Base-by-base conservation (phyloP, 1,140 invertebrate species). In the Lutraria rhynchaena region DNA sequence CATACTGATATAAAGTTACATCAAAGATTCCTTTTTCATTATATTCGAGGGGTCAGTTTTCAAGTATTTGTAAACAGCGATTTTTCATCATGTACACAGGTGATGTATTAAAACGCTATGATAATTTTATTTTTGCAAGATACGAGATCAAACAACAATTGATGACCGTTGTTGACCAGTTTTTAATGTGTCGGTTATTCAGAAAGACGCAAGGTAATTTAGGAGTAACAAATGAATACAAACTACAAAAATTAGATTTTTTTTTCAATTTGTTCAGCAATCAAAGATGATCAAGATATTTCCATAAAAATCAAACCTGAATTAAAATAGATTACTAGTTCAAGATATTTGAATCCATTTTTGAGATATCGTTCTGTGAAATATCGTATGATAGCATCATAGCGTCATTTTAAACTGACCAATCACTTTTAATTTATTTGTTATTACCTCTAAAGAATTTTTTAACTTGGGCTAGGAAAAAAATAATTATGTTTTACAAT, bases 81-180 rank as follows among this genome's bases (percentile, higher is more conserved):
- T 65, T 61, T 61, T 35, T 65, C 61, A 3, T 29, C 29, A 22
- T 9, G n/a, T 44, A 15, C 37, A 44, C 61, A 65, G 61, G 61
- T 65, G 61, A 65, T 65, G 46, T 44, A 65, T 65, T 65, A 65
- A 65, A 65, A 65, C 5, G 35, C 61, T 65, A 65, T 65, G 61
- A 65, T 65, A 41, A 65, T 65, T 65, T 65, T 65, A n/a, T n/a
- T 31, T 37, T 65, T 41, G 61, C 61, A 65, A 65, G 61, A 44
- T 44, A 13, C n/a, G 1, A 65, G 61, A 65, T 65, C 31, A 65
- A 65, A 65, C 31, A 22, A 11, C 19, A 49, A 11, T 49, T 11
- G 44, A 11, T 19, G 44, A 49, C 11, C 44, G 44, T 11, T 49
- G 19, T 11, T 49, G 19, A 49, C 44, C 11, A n/a, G n/a, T n/a